Conservation (phyloP, 2,113 vertebrate species). For the Elgaria multicarinata region DNA sequence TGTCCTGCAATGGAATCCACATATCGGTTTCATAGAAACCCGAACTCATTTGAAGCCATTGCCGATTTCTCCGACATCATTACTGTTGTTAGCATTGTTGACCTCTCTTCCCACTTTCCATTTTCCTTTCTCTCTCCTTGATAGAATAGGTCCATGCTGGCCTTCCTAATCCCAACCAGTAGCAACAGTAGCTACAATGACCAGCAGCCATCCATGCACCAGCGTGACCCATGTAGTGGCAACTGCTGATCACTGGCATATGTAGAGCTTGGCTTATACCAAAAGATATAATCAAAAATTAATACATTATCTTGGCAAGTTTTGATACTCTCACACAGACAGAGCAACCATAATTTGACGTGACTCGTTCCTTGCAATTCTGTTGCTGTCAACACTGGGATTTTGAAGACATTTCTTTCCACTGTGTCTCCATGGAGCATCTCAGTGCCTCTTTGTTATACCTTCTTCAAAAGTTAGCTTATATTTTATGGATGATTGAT, state of each 20-base stretch:
- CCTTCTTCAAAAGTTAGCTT: conserved; percentile 24
- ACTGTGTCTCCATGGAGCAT: not conserved
- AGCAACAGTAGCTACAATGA: not conserved
- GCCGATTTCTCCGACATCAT: too few relatives aligned
- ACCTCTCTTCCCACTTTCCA: not conserved
- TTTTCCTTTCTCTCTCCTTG: not conserved
- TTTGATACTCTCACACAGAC: not conserved
- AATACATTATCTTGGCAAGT: not conserved
- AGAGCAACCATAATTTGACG: conserved; percentile 8
- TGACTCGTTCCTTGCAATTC: not conserved
- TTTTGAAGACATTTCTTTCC: conserved; percentile 9
- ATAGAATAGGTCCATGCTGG: not conserved
- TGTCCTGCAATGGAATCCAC: too few relatives aligned
- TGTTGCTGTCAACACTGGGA: conserved; percentile 2
- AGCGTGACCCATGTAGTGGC: not conserved
- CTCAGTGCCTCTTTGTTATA: conserved; percentile 25
- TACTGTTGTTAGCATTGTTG: too few relatives aligned
- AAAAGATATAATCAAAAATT: not conserved
- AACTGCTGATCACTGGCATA: too few relatives aligned
- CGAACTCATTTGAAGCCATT: too few relatives aligned
- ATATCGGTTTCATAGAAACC: too few relatives aligned
- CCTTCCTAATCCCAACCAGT: not conserved
- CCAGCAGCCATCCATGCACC: too few relatives aligned
- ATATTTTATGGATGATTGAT: not conserved
- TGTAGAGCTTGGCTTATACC: not conserved